Evolutionary conservation across 2,888 invertebrate species (phyloP).

Genomic region (Epistrophe eligans): DNA sequence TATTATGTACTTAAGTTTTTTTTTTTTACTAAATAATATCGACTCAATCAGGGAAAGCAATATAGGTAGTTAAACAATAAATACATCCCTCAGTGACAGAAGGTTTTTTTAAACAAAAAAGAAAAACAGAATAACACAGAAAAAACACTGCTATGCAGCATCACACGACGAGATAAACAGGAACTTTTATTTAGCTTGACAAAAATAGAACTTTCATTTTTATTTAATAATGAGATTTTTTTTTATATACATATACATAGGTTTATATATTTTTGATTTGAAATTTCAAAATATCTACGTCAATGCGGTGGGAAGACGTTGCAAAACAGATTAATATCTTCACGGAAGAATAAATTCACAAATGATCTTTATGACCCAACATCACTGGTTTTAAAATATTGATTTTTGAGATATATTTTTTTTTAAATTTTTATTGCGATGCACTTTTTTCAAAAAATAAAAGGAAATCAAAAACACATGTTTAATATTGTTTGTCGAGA

Average conservation of each 20-base stretch:
- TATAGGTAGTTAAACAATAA: slow-evolving; percentile 20
- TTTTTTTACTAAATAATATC: slow-evolving; percentile 7
- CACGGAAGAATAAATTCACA: slow-evolving; percentile 29
- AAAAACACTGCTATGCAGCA: slow-evolving; percentile 50
- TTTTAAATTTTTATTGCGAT: not conserved
- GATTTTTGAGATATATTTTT: not conserved
- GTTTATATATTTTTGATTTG: not conserved
- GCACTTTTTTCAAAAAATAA: not conserved
- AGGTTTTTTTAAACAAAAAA: slow-evolving; percentile 30
- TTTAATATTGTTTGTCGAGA: not conserved
- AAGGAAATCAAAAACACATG: not conserved
- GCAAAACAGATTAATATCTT: slow-evolving; percentile 40
- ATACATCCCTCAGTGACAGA: slow-evolving; percentile 24
- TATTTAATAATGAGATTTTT: slow-evolving; percentile 42
- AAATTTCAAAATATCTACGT: slow-evolving; percentile 27
- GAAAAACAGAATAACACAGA: slow-evolving; percentile 23
- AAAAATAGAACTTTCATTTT: slow-evolving; percentile 64
- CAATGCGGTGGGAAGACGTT: slow-evolving; percentile 35
- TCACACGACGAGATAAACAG: slow-evolving; percentile 53
- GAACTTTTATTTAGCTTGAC: slow-evolving; percentile 64
- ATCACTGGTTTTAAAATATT: slow-evolving; percentile 20
- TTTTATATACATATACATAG: not conserved
- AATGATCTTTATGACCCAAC: slow-evolving; percentile 21
- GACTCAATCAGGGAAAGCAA: slow-evolving; percentile 41
- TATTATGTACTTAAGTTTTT: slow-evolving; percentile 22